phyloP scores from a whole-genome alignment of 2,888 invertebrate genomes.

The Plebejus melissa region DNA sequence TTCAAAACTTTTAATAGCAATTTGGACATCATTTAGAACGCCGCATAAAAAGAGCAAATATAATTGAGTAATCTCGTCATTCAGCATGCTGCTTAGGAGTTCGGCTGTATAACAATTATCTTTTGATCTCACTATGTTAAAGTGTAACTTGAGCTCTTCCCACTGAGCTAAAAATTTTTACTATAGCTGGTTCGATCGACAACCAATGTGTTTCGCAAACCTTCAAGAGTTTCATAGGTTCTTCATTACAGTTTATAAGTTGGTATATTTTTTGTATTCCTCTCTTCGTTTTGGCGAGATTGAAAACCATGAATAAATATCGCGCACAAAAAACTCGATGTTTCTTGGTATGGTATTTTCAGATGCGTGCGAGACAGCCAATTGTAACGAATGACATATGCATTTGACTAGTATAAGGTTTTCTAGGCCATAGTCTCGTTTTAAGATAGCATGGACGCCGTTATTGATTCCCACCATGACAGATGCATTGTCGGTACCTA shows the following conservation, averaged over 20 bases:
- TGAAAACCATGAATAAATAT: too few species aligned
- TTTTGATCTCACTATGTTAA: too few species aligned
- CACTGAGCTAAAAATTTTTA: too few species aligned
- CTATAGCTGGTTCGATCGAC: background rate
- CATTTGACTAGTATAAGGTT: background rate
- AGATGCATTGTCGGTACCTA: constrained; percentile 43
- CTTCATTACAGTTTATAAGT: constrained; percentile 9
- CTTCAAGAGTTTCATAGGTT: constrained; percentile 27
- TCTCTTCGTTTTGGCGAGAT: too few species aligned
- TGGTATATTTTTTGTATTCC: too few species aligned
- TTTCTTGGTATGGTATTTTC: constrained; percentile 40
- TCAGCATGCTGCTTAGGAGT: too few species aligned
- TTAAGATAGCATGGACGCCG: constrained; percentile 38
- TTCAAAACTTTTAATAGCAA: too few species aligned
- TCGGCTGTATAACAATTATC: too few species aligned
- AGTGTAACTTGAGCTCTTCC: too few species aligned
- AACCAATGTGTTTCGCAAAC: constrained; percentile 20
- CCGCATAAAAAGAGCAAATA: too few species aligned
- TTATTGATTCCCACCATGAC: constrained; percentile 42
- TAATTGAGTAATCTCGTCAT: too few species aligned
- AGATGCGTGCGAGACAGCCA: constrained; percentile 41
- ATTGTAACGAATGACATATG: constrained; percentile 36
- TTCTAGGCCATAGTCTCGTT: constrained; percentile 31
- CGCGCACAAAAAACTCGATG: constrained; percentile 30
- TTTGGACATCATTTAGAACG: constrained; percentile 29